Evolutionary conservation across 2,113 vertebrate genomes (phyloP).

Genomic region (Rafetus swinhoei): DNA sequence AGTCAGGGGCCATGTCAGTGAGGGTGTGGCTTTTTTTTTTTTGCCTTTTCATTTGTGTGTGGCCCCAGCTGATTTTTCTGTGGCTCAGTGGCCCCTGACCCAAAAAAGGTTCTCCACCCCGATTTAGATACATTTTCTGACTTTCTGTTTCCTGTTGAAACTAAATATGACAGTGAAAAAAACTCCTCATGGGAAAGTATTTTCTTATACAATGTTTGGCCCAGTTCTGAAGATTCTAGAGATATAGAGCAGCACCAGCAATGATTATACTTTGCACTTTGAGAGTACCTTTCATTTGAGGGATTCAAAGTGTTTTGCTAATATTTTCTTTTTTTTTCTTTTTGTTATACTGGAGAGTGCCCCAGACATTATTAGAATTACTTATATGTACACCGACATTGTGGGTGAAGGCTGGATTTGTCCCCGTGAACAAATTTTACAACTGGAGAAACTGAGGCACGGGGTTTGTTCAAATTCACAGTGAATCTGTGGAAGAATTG

Average conservation of each 20-base stretch:
- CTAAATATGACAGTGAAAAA: neutral
- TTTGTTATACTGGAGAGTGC: accelerated
- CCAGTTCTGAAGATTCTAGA: neutral
- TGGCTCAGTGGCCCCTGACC: too few species aligned
- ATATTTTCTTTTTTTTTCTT: accelerated
- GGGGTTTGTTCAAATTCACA: neutral
- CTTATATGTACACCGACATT: accelerated
- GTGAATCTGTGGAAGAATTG: neutral
- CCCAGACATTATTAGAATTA: neutral
- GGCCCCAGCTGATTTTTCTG: too few species aligned
- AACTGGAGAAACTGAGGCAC: neutral
- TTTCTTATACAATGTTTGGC: neutral
- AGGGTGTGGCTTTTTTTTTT: too few species aligned
- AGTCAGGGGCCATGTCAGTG: too few species aligned
- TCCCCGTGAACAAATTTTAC: neutral
- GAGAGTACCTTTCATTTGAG: neutral
- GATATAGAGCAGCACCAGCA: neutral
- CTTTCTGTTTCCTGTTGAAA: neutral
- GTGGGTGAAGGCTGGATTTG: too few species aligned
- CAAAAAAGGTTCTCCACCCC: too few species aligned
- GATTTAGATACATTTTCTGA: neutral
- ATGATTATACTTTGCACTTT: neutral
- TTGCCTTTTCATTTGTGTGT: too few species aligned
- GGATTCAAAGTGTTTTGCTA: neutral
- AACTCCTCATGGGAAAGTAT: neutral